Evolutionary conservation across 2,888 invertebrate genomes (phyloP).

Genomic region (Onchidella celtica): DNA sequence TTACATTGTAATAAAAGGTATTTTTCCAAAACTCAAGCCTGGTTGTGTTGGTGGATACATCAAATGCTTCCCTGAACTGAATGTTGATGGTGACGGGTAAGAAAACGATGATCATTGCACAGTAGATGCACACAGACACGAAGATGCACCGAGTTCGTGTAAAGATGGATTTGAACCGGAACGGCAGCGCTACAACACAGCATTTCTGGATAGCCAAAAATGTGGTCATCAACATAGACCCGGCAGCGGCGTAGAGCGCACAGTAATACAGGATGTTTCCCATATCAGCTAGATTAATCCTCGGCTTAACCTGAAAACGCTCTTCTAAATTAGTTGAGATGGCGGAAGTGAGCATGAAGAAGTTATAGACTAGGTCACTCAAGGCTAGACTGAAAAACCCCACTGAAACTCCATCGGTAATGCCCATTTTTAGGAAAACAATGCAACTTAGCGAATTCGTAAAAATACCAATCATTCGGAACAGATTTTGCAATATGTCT

Average conservation of each 20-base stretch:
- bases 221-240: not conserved
- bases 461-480: not conserved
- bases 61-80: not conserved
- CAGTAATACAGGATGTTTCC: not conserved
- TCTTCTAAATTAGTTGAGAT: not conserved
- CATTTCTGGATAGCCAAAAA: not conserved
- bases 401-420: not conserved
- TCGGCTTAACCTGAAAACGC: not conserved
- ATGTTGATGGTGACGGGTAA: not conserved
- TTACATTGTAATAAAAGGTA: not conserved
- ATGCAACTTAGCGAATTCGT: not conserved
- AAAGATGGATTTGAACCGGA: not conserved
- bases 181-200: not conserved
- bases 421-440: not conserved
- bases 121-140: not conserved
- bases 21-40: not conserved
- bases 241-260: not conserved
- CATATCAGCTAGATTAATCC: not conserved
- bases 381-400: not conserved
- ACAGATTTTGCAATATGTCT: not conserved
- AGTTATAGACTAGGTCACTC: not conserved
- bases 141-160: not conserved
- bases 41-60: not conserved
- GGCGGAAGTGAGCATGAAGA: not conserved
- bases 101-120: not conserved